phyloP scores from a whole-genome alignment of 2,797 vertebrate genomes.

The Parauchenoglanis ngamensis region DNA sequence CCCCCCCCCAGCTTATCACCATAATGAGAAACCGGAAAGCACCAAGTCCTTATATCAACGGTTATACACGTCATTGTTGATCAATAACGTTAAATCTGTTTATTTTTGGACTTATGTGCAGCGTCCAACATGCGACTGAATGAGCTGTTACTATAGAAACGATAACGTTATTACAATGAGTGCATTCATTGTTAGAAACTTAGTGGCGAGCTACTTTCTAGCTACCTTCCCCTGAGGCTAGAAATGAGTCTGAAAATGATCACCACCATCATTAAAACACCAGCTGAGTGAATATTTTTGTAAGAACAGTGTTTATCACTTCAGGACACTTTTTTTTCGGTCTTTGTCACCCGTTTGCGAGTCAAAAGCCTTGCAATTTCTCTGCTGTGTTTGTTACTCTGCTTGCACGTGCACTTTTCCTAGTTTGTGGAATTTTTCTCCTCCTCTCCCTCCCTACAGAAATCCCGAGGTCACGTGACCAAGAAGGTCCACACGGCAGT shows the following conservation, averaged over 20 bases:
- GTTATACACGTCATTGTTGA: no score
- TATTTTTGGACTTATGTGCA: no score
- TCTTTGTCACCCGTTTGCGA: background rate
- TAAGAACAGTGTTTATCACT: background rate
- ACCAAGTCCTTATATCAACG: no score
- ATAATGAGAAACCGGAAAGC: no score
- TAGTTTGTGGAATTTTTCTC: background rate
- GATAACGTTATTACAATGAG: no score
- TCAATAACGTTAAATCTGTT: no score
- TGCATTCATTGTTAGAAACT: no score
- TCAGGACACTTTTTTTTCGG: background rate
- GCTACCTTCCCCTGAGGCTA: background rate
- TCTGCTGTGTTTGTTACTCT: background rate
- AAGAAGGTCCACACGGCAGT: conserved; percentile 15
- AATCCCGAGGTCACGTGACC: conserved; percentile 58
- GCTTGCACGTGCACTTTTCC: background rate
- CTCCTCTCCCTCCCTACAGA: no score
- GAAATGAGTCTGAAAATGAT: background rate
- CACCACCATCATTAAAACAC: background rate
- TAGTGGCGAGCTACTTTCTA: background rate
- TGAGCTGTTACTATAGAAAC: no score
- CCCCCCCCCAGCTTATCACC: no score
- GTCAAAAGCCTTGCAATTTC: background rate
- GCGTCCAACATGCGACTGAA: no score
- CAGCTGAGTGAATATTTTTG: background rate